Percentiles rank a stretch among this genome's conserved stretches.
Conservation (phyloP, 2,113 vertebrate species). For the Lipophrys pholis region DNA sequence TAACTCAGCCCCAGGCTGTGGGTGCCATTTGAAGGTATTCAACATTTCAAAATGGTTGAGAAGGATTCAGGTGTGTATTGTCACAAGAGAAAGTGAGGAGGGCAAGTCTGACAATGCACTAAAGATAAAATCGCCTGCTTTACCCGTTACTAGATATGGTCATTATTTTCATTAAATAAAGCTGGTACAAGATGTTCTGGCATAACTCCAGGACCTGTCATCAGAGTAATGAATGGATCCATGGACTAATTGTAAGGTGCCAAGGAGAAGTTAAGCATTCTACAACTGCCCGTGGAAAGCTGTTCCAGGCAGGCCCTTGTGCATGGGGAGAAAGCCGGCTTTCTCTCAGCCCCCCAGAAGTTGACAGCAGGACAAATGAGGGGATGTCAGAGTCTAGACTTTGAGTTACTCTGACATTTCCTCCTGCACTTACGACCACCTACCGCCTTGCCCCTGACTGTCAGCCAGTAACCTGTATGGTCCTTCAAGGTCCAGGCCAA, state of each 20-base stretch:
- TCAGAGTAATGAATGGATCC: constrained; percentile 1
- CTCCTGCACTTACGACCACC: constrained; percentile 30
- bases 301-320: neutral
- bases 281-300: constrained; percentile 6
- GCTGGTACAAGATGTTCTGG: constrained; percentile 3
- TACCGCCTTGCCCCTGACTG: constrained; percentile 42
- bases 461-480: constrained; percentile 49
- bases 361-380: constrained; percentile 47
- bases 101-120: neutral
- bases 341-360: neutral
- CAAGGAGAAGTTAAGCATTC: constrained; percentile 6
- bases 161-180: neutral
- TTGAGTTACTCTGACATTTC: constrained; percentile 41
- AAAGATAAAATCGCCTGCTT: neutral
- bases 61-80: constrained; percentile 9
- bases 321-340: constrained; percentile 22
- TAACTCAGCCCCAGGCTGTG: constrained; percentile 5
- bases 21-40: constrained; percentile 13
- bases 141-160: neutral
- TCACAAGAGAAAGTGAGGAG: neutral
- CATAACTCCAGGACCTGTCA: neutral
- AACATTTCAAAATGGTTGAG: constrained; percentile 6
- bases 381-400: constrained; percentile 35
- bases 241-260: constrained; percentile 10
- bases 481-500: constrained; percentile 58